Percentiles rank a stretch among this genome's conserved stretches.
phyloP scores from a whole-genome alignment of 2,888 invertebrate species.

The Chelonus formosanus region DNA sequence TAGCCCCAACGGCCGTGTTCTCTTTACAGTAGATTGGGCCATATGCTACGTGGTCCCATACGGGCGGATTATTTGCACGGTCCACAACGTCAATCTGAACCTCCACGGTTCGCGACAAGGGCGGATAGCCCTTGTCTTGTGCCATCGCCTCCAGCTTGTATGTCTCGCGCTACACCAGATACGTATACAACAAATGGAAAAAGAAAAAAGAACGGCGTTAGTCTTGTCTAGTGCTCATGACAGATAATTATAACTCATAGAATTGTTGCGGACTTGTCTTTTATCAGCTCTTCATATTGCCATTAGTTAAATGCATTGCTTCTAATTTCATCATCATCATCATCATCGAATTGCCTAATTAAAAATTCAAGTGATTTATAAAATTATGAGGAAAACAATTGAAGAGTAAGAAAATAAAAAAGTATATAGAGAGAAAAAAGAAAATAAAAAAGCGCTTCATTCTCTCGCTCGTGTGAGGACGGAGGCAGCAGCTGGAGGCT shows the following conservation, averaged over 20 bases:
- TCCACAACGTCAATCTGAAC: constrained; percentile 99
- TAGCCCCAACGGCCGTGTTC: constrained; percentile 97
- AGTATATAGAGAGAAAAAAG: constrained; percentile 8
- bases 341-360: constrained; percentile 23
- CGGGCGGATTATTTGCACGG: constrained; percentile 96
- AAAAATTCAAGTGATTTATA: constrained; percentile 1
- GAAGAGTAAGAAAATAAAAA: constrained; percentile 19
- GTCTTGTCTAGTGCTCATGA: constrained; percentile 64
- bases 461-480: constrained; percentile 42
- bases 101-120: constrained; percentile 95
- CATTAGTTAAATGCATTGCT: no score
- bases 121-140: constrained; percentile 96
- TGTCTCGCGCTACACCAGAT: constrained; percentile 84
- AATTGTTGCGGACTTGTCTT: constrained; percentile 18
- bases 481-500: constrained; percentile 51
- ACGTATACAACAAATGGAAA: constrained; percentile 68
- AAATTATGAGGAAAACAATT: no score
- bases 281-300: constrained; percentile 2
- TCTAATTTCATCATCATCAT: no score
- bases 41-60: constrained; percentile 96
- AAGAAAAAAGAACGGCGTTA: constrained; percentile 74
- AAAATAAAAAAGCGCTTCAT: constrained; percentile 19
- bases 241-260: constrained; percentile 30
- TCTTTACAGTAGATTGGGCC: constrained; percentile 97
- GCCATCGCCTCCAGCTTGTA: constrained; percentile 99